A percentile compares a stretch with the other conserved stretches of the same genome.
Conservation (phyloP, 2,113 vertebrate genomes). For the Sakesphorus luctuosus region DNA sequence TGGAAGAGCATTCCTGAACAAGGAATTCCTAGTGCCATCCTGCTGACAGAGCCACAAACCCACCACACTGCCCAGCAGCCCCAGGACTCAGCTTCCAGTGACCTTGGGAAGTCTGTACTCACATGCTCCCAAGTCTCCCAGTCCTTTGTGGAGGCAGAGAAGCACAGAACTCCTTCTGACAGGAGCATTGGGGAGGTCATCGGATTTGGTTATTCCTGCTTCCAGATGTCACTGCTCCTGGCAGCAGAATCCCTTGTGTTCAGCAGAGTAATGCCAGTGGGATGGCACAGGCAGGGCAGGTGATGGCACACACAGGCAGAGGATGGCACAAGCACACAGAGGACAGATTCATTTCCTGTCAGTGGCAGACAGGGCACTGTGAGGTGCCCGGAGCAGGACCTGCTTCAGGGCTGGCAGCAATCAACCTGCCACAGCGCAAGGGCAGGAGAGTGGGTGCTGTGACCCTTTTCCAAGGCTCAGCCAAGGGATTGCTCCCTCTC, state of each 20-base stretch:
- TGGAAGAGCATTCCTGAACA: neutral
- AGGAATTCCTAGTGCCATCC: neutral
- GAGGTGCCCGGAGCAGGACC: accelerated
- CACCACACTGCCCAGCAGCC: neutral
- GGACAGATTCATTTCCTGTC: neutral
- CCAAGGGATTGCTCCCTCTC: neutral
- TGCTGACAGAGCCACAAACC: neutral
- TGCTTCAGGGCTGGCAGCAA: neutral
- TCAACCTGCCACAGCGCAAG: neutral
- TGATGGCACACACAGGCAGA: neutral
- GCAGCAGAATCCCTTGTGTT: neutral
- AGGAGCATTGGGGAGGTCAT: neutral
- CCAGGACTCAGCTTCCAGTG: neutral
- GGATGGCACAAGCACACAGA: too few relatives aligned
- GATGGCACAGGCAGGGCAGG: neutral
- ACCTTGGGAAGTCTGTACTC: accelerated
- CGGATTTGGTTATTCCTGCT: neutral
- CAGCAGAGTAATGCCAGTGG: neutral
- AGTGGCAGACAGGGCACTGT: neutral
- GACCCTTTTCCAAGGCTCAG: neutral
- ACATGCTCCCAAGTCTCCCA: accelerated
- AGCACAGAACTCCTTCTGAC: neutral
- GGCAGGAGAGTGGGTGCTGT: accelerated
- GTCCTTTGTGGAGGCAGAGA: neutral
- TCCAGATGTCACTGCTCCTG: neutral